Evolutionary conservation across 2,888 invertebrate species (phyloP), one percentile per base, ranked within the genome.

Genomic region (Caenorhabditis virilis): DNA sequence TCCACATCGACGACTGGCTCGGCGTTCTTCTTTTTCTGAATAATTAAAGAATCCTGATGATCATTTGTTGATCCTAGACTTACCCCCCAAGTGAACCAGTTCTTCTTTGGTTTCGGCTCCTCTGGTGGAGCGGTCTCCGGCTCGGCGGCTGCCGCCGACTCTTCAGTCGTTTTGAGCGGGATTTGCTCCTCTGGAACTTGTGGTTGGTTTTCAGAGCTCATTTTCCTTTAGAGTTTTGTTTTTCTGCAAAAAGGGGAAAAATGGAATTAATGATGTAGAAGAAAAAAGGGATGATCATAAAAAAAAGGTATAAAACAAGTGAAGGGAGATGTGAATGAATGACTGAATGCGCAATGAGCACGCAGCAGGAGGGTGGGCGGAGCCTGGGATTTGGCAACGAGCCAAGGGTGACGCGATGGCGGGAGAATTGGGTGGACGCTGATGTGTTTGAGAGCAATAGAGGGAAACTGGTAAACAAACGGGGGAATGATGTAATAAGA

Each of bases 121-220:
- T 51, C 58, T 39, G 54, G 49, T 33, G 51, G 41, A 4, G 39
- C 55, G n/a, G 61, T 48, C 3, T 63, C 49, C 4, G 58, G 33
- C 23, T 67, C 66, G 43, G 53, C 50, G 11, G 68, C 76, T 22
- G 67, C 67, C 3, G 66, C 63, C 16, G 69, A 58, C 27, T 74
- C 62, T 13, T 73, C 71, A 57, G 77, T 76, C 38, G 62, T 54
- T 66, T 78, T 79, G 16, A 79, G 72, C 22, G 79, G 79, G 23
- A 76, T 70, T 51, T 73, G 68, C 59, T 76, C 67, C 63, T 78
- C 66, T 52, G 52, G 66, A 66, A 78, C 68, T 22, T 50, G 43
- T 15, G 6, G 33, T 13, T 41, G 20, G 22, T 53, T 59, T 45
- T 67, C 68, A 45, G 64, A 35, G 22, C 55, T 35, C 69, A 72